phyloP scores from a whole-genome alignment of 2,797 vertebrate species.

The Poeciliopsis paucimaculata region DNA sequence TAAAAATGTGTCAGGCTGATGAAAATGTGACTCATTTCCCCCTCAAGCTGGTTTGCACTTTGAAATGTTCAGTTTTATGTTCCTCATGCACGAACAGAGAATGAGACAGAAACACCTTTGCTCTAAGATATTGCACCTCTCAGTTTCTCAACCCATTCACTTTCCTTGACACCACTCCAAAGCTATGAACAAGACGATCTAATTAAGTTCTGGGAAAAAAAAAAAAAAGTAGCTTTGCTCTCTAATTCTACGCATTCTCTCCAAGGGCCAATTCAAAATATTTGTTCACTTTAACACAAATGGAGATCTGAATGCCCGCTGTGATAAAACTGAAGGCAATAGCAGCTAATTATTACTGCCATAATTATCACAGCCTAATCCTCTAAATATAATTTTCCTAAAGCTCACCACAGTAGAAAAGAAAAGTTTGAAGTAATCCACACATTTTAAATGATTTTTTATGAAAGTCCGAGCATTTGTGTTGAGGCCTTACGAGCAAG shows the following conservation, averaged over 20 bases:
- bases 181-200: slow-evolving; percentile 10
- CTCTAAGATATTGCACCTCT: slow-evolving; percentile 28
- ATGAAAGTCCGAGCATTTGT: not conserved
- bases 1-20: slow-evolving; percentile 61
- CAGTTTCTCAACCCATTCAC: slow-evolving; percentile 22
- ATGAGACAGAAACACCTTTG: slow-evolving; percentile 29
- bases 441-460: not conserved
- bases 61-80: slow-evolving; percentile 58
- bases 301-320: not conserved
- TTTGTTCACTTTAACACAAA: slow-evolving; percentile 8
- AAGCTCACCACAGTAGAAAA: not conserved
- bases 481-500: not conserved
- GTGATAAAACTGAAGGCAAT: slow-evolving; percentile 3
- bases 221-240: not conserved
- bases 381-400: slow-evolving; percentile 13
- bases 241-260: slow-evolving; percentile 5
- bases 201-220: not conserved
- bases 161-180: slow-evolving; percentile 21
- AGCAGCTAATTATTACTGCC: slow-evolving; percentile 22
- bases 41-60: slow-evolving; percentile 61
- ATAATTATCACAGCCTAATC: slow-evolving; percentile 15
- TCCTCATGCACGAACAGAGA: slow-evolving; percentile 49
- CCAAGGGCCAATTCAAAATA: slow-evolving; percentile 3
- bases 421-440: not conserved
- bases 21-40: slow-evolving; percentile 56